Evolutionary conservation across 2,888 invertebrate genomes (phyloP).

Genomic region (Mellilla xanthometata): DNA sequence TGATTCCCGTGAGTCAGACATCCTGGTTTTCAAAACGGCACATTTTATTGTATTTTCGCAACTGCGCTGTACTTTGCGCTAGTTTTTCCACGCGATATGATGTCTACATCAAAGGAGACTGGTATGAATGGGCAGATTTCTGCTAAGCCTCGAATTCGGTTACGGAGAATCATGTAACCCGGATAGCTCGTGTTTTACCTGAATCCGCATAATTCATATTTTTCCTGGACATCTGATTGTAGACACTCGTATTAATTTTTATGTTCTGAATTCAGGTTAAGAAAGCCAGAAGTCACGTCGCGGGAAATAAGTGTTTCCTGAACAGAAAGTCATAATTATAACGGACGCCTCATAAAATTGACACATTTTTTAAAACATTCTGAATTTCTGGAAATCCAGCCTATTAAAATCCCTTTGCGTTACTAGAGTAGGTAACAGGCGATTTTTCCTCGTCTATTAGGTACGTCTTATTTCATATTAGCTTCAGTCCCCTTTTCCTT

Average conservation of each 20-base stretch:
- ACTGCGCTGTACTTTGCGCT: conserved; percentile 9
- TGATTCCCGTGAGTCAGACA: conserved; percentile 26
- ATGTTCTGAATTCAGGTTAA: no score
- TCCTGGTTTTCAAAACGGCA: conserved; percentile 25
- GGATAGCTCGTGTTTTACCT: conserved; percentile 7
- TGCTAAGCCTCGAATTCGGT: conserved; percentile 11
- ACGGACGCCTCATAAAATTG: not conserved
- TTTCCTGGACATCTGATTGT: conserved; percentile 8
- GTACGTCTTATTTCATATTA: conserved; percentile 6
- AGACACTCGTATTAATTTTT: no score
- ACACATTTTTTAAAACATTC: not conserved
- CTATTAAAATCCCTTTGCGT: not conserved
- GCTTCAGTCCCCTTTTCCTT: conserved; percentile 12
- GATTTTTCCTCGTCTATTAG: conserved; percentile 16
- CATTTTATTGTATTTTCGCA: conserved; percentile 17
- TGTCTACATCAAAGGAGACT: conserved; percentile 19
- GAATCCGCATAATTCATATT: conserved; percentile 1
- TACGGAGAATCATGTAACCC: conserved; percentile 15
- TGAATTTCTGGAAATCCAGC: not conserved
- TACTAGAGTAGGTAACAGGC: not conserved
- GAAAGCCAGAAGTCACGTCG: no score
- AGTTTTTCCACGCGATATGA: conserved; percentile 7
- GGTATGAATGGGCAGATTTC: conserved; percentile 12
- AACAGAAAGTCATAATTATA: conserved; percentile 1
- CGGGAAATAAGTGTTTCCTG: not conserved